Percentiles rank a stretch among this genome's conserved stretches.
phyloP scores from a whole-genome alignment of 2,888 invertebrate genomes.

The Liodrosophila aerea region DNA sequence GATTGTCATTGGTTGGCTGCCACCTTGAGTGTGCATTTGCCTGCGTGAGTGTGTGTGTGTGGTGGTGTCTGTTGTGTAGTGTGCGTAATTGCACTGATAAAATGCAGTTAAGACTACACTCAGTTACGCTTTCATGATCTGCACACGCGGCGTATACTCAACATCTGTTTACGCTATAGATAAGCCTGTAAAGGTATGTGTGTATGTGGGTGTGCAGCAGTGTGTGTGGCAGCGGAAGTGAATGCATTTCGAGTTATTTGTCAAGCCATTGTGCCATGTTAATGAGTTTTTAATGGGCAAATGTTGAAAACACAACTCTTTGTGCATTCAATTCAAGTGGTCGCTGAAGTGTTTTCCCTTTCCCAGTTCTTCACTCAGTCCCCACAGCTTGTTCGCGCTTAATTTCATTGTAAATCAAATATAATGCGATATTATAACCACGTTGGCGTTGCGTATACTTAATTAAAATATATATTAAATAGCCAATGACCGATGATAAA shows the following conservation, averaged over 20 bases:
- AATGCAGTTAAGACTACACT: slow-evolving; percentile 52
- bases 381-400: slow-evolving; percentile 31
- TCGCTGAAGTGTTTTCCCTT: slow-evolving; percentile 18
- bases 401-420: slow-evolving; percentile 70
- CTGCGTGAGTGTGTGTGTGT: slow-evolving; percentile 39
- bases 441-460: slow-evolving; percentile 58
- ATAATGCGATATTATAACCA: slow-evolving; percentile 65
- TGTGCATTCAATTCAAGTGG: slow-evolving; percentile 55
- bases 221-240: slow-evolving; percentile 43
- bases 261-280: slow-evolving; percentile 68
- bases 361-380: neutral
- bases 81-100: slow-evolving; percentile 64
- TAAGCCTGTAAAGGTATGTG: neutral
- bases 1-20: slow-evolving; percentile 33
- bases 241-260: slow-evolving; percentile 69
- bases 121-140: slow-evolving; percentile 33
- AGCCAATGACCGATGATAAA: slow-evolving; percentile 18
- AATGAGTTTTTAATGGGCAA: slow-evolving; percentile 74
- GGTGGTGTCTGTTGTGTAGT: slow-evolving; percentile 32
- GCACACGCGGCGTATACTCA: slow-evolving; percentile 40
- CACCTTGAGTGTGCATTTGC: slow-evolving; percentile 8
- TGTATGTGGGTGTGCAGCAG: slow-evolving; percentile 8
- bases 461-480: slow-evolving; percentile 65
- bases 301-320: slow-evolving; percentile 60
- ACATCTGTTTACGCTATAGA: slow-evolving; percentile 8